These are phyloP conservation scores for Cichlasoma orientale DNA, from an alignment of 2,797 vertebrate species.

Conservation along the genomic window DNA sequence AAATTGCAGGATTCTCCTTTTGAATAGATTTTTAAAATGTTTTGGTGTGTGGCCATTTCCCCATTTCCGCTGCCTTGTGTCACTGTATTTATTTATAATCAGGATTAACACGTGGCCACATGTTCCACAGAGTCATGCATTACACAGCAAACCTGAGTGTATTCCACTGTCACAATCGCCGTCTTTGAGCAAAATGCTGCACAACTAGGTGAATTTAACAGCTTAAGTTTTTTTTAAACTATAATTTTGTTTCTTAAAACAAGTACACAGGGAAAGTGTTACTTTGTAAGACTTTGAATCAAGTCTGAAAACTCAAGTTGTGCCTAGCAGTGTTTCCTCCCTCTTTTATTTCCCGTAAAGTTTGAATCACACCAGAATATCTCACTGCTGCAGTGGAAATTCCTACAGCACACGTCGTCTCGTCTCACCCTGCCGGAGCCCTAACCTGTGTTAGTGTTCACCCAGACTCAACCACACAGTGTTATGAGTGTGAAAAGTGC, in stretches of 20 bases:
- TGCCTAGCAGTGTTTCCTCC: slow-evolving; percentile 9
- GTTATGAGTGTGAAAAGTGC: neutral
- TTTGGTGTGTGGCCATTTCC: neutral
- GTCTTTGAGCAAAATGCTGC: neutral
- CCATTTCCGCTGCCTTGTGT: neutral
- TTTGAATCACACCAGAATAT: slow-evolving; percentile 56
- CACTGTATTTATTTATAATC: slow-evolving; percentile 4
- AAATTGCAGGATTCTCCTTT: neutral
- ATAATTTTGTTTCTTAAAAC: neutral
- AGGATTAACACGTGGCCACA: neutral
- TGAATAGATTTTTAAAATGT: neutral
- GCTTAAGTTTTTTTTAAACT: neutral
- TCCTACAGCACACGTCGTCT: slow-evolving; percentile 17
- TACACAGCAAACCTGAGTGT: neutral
- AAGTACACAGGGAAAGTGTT: neutral
- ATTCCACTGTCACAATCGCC: neutral
- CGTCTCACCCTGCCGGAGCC: neutral
- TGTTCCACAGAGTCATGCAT: slow-evolving; percentile 15
- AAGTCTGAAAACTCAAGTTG: neutral
- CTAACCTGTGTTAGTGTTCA: neutral
- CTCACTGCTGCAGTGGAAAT: slow-evolving; percentile 55
- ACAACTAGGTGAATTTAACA: neutral
- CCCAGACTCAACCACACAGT: neutral
- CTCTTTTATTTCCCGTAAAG: slow-evolving; percentile 52
- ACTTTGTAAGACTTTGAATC: neutral